phyloP scores from a whole-genome alignment of 2,888 invertebrate species.

The Patella pellucida region DNA sequence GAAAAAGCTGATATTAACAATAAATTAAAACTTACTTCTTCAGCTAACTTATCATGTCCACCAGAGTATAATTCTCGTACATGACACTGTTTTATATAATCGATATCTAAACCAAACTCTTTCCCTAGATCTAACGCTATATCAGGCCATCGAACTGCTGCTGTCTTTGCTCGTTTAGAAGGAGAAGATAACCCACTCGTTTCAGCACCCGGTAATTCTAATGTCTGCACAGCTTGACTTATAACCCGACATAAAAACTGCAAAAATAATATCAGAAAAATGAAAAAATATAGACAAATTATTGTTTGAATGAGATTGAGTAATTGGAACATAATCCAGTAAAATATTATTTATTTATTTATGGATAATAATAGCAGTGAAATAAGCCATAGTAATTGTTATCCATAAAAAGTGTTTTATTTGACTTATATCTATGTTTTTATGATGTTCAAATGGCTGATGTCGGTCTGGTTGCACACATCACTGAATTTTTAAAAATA shows the following conservation, averaged over 20 bases:
- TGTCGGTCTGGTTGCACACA: no score
- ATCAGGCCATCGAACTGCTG: conserved; percentile 78
- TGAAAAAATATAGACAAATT: neutral
- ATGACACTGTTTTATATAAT: conserved; percentile 83
- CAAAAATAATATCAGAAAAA: neutral
- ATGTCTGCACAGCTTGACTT: conserved; percentile 35
- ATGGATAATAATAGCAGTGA: no score
- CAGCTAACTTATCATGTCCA: conserved; percentile 77
- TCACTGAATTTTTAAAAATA: no score
- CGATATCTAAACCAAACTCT: conserved; percentile 83
- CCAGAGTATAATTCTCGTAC: conserved; percentile 77
- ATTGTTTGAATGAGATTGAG: neutral
- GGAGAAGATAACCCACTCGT: conserved; percentile 17
- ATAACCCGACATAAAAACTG: conserved; percentile 43
- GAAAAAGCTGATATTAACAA: no score
- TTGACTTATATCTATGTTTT: no score
- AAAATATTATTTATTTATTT: no score
- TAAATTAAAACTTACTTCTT: conserved; percentile 73
- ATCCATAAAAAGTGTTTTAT: no score
- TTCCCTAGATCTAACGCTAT: conserved; percentile 80
- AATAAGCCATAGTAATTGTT: no score
- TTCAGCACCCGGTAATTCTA: conserved; percentile 23
- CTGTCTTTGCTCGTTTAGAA: conserved; percentile 28
- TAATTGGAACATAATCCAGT: no score
- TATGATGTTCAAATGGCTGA: no score